A percentile compares a stretch with the other conserved stretches of the same genome.
Evolutionary conservation across 2,797 vertebrate species (phyloP).

Genomic region (Myotis vivesi): DNA sequence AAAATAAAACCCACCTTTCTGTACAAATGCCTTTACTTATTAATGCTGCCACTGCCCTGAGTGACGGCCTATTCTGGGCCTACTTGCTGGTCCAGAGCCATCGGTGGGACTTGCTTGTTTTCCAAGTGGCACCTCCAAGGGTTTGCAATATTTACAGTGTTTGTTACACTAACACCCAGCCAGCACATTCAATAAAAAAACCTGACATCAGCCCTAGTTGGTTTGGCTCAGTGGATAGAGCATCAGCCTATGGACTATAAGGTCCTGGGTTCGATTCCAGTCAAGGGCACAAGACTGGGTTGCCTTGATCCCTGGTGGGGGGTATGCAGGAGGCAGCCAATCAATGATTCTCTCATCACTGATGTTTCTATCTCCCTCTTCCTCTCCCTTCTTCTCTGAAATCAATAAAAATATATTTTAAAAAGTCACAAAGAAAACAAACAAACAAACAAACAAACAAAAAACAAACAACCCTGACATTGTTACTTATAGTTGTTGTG

Average conservation of each 20-base stretch:
- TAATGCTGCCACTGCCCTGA: background rate
- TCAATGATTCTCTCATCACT: too few species aligned
- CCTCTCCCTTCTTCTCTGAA: too few species aligned
- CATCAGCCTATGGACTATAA: too few species aligned
- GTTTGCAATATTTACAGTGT: background rate
- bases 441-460: too few species aligned
- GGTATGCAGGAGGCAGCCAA: too few species aligned
- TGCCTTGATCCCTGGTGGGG: too few species aligned
- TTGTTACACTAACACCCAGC: background rate
- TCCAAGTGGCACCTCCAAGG: background rate
- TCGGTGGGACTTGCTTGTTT: background rate
- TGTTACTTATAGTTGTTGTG: background rate
- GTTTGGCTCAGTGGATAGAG: too few species aligned
- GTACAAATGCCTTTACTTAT: slow-evolving; percentile 47
- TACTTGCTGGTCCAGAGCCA: background rate
- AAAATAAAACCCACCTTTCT: slow-evolving; percentile 44
- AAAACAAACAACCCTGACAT: background rate
- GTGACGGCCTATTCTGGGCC: background rate
- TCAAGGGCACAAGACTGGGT: too few species aligned
- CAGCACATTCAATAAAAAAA: slow-evolving; percentile 35
- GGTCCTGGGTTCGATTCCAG: too few species aligned
- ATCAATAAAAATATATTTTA: too few species aligned
- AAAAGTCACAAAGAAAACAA: too few species aligned
- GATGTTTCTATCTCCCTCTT: too few species aligned
- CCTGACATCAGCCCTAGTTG: background rate